Conservation (phyloP, 2,113 vertebrate genomes). For the Sander vitreus region DNA sequence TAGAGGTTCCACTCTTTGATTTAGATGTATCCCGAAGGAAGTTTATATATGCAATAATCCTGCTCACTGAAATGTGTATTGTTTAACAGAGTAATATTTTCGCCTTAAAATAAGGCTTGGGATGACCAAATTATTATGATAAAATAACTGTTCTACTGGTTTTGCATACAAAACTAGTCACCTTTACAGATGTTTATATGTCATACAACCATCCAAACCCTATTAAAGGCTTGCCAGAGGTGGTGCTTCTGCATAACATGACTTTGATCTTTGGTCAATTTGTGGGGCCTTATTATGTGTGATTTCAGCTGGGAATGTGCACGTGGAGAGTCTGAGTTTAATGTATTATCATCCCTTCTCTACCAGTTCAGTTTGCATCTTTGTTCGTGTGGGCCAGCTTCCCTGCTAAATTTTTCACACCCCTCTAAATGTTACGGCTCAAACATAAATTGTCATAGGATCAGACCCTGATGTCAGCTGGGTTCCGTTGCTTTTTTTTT, state of each 20-base stretch:
- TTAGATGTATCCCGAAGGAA: not conserved
- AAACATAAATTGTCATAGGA: conserved; percentile 47
- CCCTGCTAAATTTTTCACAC: conserved; percentile 49
- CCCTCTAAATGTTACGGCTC: conserved; percentile 48
- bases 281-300: conserved; percentile 21
- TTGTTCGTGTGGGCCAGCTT: conserved; percentile 37
- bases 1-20: conserved; percentile 1
- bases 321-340: conserved; percentile 27
- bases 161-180: not conserved
- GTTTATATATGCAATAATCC: conserved; percentile 9
- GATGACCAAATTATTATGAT: not conserved
- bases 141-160: not conserved
- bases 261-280: conserved; percentile 52
- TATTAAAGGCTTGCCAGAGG: conserved; percentile 24
- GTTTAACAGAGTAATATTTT: conserved; percentile 11
- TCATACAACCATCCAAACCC: not conserved
- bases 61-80: not conserved
- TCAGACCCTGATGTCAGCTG: conserved; percentile 46
- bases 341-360: conserved; percentile 20
- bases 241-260: conserved; percentile 5
- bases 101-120: not conserved
- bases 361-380: conserved; percentile 27
- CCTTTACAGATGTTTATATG: conserved; percentile 15
- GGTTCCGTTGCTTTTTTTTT: conserved; percentile 37
- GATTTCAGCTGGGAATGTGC: conserved; percentile 34